Evolutionary conservation across 2,797 vertebrate genomes (phyloP).

Genomic region (Myoxocephalus aenaeus): DNA sequence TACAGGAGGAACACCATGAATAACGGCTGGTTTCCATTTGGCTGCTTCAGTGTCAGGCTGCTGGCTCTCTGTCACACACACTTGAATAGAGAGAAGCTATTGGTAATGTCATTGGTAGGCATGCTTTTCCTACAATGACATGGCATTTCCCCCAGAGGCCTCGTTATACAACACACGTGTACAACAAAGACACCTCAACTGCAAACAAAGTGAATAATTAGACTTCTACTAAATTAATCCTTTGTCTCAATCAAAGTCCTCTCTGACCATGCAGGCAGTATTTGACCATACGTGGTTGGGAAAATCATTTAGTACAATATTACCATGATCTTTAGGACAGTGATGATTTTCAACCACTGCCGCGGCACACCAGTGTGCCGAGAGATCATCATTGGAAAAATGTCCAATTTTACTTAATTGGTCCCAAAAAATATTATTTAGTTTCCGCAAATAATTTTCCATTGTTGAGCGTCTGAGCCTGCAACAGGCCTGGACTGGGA

Average conservation of each 20-base stretch:
- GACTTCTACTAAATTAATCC: not conserved
- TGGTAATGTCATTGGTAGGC: not conserved
- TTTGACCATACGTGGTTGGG: not conserved
- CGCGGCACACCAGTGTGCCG: too few relatives aligned
- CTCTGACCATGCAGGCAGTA: too few relatives aligned
- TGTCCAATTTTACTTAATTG: too few relatives aligned
- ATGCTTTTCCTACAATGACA: not conserved
- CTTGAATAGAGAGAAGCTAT: not conserved
- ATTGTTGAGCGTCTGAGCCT: too few relatives aligned
- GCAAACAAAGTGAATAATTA: not conserved
- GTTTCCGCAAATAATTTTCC: too few relatives aligned
- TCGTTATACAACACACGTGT: not conserved
- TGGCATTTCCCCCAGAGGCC: not conserved
- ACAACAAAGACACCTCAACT: not conserved
- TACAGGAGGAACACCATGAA: not conserved
- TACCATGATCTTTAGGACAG: not conserved
- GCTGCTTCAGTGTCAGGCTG: not conserved
- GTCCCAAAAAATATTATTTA: too few relatives aligned
- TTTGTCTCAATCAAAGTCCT: too few relatives aligned
- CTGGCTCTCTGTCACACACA: not conserved
- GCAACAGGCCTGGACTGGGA: too few relatives aligned
- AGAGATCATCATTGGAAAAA: too few relatives aligned
- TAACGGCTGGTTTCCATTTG: not conserved
- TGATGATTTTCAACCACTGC: too few relatives aligned
- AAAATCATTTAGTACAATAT: not conserved